Base-by-base conservation (phyloP, 2,113 vertebrate genomes). In the Cochlearius cochlearius region DNA sequence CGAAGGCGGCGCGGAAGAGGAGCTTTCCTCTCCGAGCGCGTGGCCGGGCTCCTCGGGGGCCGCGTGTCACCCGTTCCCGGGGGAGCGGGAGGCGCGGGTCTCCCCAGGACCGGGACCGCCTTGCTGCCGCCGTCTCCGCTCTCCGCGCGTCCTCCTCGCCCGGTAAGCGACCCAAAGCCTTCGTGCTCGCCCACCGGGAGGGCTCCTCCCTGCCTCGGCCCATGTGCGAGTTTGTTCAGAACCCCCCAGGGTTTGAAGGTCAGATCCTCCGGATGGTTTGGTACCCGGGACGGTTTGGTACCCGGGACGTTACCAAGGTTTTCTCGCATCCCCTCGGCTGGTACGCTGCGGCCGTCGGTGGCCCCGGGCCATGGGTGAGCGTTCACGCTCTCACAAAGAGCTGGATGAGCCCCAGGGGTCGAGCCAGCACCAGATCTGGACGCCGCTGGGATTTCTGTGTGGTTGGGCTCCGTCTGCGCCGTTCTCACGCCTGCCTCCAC, bases 281-380 rank as follows among this genome's bases (percentile, higher is more conserved):
- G 36, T 16, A 3, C 11, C 66, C 2, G 3, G 63, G 47, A 50
- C 15, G 10, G 8, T 67, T 73, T 11, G 26, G 36, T 16, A 3
- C 11, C 66, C 2, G 3, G 63, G 47, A 50, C 6, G 16, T 50
- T 67, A 9, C 59, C 34, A 3, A 19, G 59, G 52, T 43, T 60
- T 30, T 43, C 80, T 26, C 3, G 1, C 12, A 10, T 30, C 26
- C 39, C 47, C 32, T 71, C 6, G 9, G 55, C 47, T 7, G 56
- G 38, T 59, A 17, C 2, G 23, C 29, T 3, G 55, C 1, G 14
- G 7, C 8, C 3, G 9, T 25, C 3, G 6, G 64, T 12, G 5
- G 39, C 67, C 68, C 47, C 1, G 3, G 53, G 3, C 32, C 12
- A 2, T 5, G 80, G 60, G 32, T 11, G 55, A 80, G 79, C 26